phyloP scores from a whole-genome alignment of 2,888 invertebrate species.

The Timema cristinae region DNA sequence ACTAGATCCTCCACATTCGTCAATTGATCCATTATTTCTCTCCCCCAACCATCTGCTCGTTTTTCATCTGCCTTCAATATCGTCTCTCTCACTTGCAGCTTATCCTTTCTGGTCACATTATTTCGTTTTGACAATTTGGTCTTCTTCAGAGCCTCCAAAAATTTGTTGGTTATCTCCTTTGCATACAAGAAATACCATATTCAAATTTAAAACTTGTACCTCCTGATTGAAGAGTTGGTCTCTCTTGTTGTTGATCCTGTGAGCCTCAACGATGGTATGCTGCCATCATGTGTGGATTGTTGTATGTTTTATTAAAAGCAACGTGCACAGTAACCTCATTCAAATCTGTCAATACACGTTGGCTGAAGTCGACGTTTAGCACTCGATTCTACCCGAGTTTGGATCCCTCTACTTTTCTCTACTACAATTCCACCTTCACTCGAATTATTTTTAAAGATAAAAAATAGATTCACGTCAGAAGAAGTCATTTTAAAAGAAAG shows the following conservation, averaged over 20 bases:
- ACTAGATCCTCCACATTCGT: neutral
- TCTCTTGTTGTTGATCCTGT: neutral
- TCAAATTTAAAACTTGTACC: neutral
- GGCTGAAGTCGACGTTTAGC: neutral
- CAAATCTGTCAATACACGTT: neutral
- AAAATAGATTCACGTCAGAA: neutral
- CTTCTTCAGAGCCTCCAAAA: neutral
- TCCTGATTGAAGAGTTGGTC: neutral
- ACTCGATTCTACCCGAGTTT: too few relatives aligned
- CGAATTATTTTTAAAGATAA: neutral
- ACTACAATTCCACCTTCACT: neutral
- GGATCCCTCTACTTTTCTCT: neutral
- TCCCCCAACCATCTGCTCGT: neutral
- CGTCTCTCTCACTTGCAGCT: neutral
- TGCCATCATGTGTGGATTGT: neutral
- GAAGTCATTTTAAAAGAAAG: neutral
- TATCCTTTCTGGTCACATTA: neutral
- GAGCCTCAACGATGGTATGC: neutral
- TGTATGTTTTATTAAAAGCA: neutral
- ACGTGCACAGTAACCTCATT: conserved; percentile 1
- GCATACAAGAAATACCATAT: neutral
- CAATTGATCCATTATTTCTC: neutral
- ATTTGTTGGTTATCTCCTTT: neutral
- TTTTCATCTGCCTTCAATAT: neutral
- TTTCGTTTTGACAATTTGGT: neutral